Base-by-base conservation (phyloP, 2,113 vertebrate genomes). In the Spea bombifrons region DNA sequence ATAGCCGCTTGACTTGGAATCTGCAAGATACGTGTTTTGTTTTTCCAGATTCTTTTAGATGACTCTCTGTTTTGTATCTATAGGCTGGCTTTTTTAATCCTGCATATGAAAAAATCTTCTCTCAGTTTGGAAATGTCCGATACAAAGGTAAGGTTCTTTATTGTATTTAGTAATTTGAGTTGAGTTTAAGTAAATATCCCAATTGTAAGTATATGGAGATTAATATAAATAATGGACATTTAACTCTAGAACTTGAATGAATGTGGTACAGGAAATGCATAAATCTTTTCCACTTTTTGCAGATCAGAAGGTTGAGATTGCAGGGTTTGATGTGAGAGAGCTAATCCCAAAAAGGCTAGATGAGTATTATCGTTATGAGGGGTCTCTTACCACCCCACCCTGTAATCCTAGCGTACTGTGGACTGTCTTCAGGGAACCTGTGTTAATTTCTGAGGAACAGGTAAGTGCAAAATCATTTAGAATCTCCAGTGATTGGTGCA, bases 321-420 rank as follows among this genome's bases (percentile, higher is more conserved):
- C 94, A 0, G 93, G 92, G 44, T 98, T 98, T 85, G 91, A 96
- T 80, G 76, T 98, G 53, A 88, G 80, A 75, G 84, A 88, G 0
- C 89, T 98, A 81, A 90, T 99, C 77, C 97, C 97, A 1, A 57
- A 84, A 4, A 90, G 73, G 17, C 82, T 95, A 78, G 89, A 94
- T 8, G 93, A 98, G 76, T 99, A 93, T 78, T 99, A 96, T 71
- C 95, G 94, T 75, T 99, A 99, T 0, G 87, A 93, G 15, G 97
- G 97, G 5, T 99, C 97, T n/a, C 88, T 99, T 85, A 99, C 96
- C 0, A 97, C 96, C 4, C 97, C 97, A 6, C 97, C 97, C 0
- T 99, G 97, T 84, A 93, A 94, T 83, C 96, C 95, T 0, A 97
- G 94, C 0, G 97, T 98, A 71, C 89, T 96, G 80, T 99, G 97